Evolutionary conservation across 23 tunicate species (phyloP).

Genomic region (Trididemnum clinides): DNA sequence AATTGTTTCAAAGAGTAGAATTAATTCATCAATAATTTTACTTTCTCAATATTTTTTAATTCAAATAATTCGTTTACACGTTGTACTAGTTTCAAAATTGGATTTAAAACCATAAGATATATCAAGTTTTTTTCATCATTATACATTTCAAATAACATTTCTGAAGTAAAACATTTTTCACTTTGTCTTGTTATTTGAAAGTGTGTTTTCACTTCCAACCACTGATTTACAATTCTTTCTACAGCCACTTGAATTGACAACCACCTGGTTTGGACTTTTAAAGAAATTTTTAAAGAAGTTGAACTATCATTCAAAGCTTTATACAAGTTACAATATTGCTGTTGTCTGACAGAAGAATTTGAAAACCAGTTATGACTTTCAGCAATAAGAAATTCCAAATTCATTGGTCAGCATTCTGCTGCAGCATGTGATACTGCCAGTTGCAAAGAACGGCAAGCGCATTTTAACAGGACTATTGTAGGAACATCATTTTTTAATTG

Average conservation of each 20-base stretch:
- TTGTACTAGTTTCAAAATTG: conserved; percentile 18
- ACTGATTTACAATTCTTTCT: conserved; percentile 19
- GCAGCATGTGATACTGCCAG: conserved; percentile 17
- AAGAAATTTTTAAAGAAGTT: conserved; percentile 7
- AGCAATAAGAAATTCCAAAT: conserved; percentile 38
- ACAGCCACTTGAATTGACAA: conserved; percentile 14
- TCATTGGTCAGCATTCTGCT: conserved; percentile 24
- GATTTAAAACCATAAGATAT: conserved; percentile 39
- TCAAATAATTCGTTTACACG: conserved; percentile 29
- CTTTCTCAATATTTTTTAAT: too few species aligned
- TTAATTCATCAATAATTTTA: background rate
- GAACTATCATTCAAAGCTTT: conserved; percentile 15
- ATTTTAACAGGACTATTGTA: conserved; percentile 22
- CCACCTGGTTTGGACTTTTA: conserved; percentile 48
- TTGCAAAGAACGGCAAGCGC: conserved; percentile 51
- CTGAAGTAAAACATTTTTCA: conserved; percentile 52
- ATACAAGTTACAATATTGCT: conserved; percentile 21
- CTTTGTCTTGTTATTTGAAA: conserved; percentile 24
- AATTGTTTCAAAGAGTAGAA: background rate
- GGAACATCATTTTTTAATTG: conserved; percentile 16
- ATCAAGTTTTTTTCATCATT: conserved; percentile 25
- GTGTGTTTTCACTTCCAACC: conserved; percentile 35
- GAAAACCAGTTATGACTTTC: conserved; percentile 61
- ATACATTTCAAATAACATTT: conserved; percentile 48
- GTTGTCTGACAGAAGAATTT: conserved; percentile 1